Evolutionary conservation across 2,113 vertebrate genomes (phyloP), one percentile per base, ranked within the genome.

Genomic region (Gorsachius goisagi): DNA sequence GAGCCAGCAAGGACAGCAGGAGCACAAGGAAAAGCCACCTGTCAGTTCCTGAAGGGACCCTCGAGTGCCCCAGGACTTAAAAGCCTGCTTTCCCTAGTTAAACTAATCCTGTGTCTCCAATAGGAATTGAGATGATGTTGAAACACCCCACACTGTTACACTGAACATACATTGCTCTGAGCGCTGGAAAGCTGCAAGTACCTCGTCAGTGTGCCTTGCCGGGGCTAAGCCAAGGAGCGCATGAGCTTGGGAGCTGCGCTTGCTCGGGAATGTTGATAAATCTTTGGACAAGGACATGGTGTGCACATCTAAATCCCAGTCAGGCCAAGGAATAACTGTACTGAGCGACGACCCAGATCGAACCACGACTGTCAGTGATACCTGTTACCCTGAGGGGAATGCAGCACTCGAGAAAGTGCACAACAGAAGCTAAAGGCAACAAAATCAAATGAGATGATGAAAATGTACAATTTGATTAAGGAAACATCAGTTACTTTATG

Each of bases 381-480:
- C 76, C 37, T 9, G 37, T 33, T 33, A n/a, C 59, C 26, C 23
- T 6, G 1, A 74, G 39, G 58, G 52, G 69, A 86, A 67, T 28
- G 52, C 56, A 85, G 33, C 9, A 52, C 37, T 64, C 23, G 5
- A 47, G 27, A 74, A 82, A 66, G 55, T 30, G 45, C 49, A 77
- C 47, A 28, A 55, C 74, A 59, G 35, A 53, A 69, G 45, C 59
- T 80, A 71, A 63, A 35, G 47, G 35, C 33, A 85, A 86, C 89
- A 49, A 59, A 86, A 80, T 85, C 76, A 94, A 88, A 96, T 59
- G 47, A 59, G 67, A 93, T 9, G 13, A 75, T 77, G 73, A 88
- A 93, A 91, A 91, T 12, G 32, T 59, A 81, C 30, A n/a, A 64
- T 77, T 76, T 89, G 82, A 92, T 95, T 81, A 81, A 83, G 71